Base-by-base conservation (phyloP, 2,888 invertebrate species). In the Taphrorychus bicolor region DNA sequence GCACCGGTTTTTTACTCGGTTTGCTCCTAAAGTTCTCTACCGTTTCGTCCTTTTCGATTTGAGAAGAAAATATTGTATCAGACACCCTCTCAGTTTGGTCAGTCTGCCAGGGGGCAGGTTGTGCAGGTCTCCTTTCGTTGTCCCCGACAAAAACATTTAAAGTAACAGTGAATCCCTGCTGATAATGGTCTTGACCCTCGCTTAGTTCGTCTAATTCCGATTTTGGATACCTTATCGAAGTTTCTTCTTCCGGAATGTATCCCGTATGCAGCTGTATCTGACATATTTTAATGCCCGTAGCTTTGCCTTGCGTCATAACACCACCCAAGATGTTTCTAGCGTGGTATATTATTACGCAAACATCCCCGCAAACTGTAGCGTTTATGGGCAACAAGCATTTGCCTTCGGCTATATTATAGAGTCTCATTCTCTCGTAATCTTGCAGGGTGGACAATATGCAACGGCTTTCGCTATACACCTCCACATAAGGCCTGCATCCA, bases 401-500 rank as follows among this genome's bases (percentile, higher is more conserved):
- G 71, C 91, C 91, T 76, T 92, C 91, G 62, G 87, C 86, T 76
- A 90, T 86, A 63, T 87, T 87, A 76, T 87, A 91, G 48, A 89
- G 51, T 84, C 91, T 89, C 87, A 98, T 91, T 77, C 91, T 88
- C 74, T 97, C 97, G 79, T 97, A 97, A 70, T 96, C 95, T 77
- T 93, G 92, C 66, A 93, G 84, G 0, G 97, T 96, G 0, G 92
- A 91, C 73, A 91, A 84, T 42, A 95, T 84, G 75, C 93, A 85
- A 59, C 93, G 88, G 73, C 95, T 95, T 77, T 95, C 95, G 78
- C 92, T 92, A 82, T 90, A 96, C 19, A 98, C 88, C 82, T 98
- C 97, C 61, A 95, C 87, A 81, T 93, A 97, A 4, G 97, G 95
- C 67, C 97, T 87, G 80, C 97, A 97, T 0, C 98, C 98, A 82